Evolutionary conservation across 1,140 invertebrate genomes (phyloP), one percentile per base, ranked within the genome.

Genomic region (Pogonomyrmex californicus): DNA sequence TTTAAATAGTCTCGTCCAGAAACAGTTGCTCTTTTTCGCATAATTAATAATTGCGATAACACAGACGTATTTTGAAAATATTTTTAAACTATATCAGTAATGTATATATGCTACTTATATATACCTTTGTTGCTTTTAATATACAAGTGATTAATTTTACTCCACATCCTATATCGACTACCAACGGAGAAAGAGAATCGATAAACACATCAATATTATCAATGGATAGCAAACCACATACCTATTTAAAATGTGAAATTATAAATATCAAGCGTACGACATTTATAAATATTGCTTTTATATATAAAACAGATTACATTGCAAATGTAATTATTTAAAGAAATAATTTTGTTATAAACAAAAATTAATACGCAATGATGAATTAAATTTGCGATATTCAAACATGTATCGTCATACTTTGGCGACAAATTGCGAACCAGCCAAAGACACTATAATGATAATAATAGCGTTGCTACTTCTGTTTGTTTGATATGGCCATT

Each of bases 401-500:
- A 70, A 38, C 7, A 9, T 9, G 23, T 30, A 1, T 33, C n/a
- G 33, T 38, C 17, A 30, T 81, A 86, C 76, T 77, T 86, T 86
- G 51, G 85, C 85, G 41, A 86, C 12, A 51, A 81, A 44, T 81
- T 86, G 85, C 14, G 76, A 70, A 12, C 76, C 76, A 41, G 76
- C 76, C 60, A 86, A 70, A 58, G 33, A 68, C 12, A 86, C 60
- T 62, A 86, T 81, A 41, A 86, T 81, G 17, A 66, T 14, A 49
- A 86, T 68, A 68, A 79, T 81, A 58, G 41, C 33, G 44, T 30
- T 81, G 17, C 76, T 81, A 62, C 62, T 79, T 6, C 38, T 86
- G 30, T 51, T 81, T 30, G 62, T 86, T 86, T 86, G 85, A 86
- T 82, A 86, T 2, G 85, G 77, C 85, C 85, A 81, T 23, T 82